Evolutionary conservation across 2,797 vertebrate genomes (phyloP), one percentile per base, ranked within the genome.

Genomic region (Poeciliopsis turneri): DNA sequence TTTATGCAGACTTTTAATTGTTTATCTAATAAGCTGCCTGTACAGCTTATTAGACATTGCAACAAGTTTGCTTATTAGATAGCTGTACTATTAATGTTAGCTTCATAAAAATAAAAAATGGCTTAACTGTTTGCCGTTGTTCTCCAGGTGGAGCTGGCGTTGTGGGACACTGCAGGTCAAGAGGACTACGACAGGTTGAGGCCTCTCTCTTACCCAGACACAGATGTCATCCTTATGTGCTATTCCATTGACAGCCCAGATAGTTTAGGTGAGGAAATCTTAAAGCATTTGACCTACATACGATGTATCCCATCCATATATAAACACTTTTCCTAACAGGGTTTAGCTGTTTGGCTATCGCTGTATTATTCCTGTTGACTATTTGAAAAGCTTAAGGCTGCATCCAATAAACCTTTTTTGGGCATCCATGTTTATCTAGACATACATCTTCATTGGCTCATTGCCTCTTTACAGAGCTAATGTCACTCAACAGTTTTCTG

Each of bases 211-310:
- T 99, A 99, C 91, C 98, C 98, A 0, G 98, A 99, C 94, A 99
- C 98, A 0, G 98, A 99, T 0, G 98, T 99, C 79, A 99, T 99
- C 92, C 97, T 99, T 84, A 99, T 99, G 98, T 99, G 98, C 91
- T 99, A 99, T 86, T 99, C 98, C 75, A 97, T 99, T 2, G 98
- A 99, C 95, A 99, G 97, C 92, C 98, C 98, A 0, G 98, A 99
- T 82, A 99, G 98, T 92, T 96, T 99, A 77, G 98, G 98, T 99
- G 94, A 90, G 91, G 39, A 70, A 39, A 39, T n/a, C 2, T 49
- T 76, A 15, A 49, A 47, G 20, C 25, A 2, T 61, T 47, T 43
- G 13, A 25, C 77, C 12, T 79, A 2, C 43, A 30, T 30, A 30
- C 41, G 23, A 5, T 57, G 3, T n/a, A 43, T 64, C 23, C 43